Base-by-base conservation (phyloP, 2,113 vertebrate species). In the Aplodontia rufa region DNA sequence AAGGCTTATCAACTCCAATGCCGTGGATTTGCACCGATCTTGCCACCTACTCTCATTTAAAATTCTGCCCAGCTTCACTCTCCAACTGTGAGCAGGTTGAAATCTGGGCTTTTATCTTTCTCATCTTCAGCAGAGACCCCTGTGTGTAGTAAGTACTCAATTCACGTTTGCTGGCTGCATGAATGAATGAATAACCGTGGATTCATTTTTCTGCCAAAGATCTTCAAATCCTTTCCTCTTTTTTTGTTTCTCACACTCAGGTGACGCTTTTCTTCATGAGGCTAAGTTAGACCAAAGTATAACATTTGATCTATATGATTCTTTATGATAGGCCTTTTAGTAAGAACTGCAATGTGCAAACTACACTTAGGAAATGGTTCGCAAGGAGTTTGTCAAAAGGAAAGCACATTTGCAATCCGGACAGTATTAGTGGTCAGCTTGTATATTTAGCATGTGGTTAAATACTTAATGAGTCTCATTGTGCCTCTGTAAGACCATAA, bases 241-340 rank as follows among this genome's bases (percentile, higher is more conserved):
- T 30, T 20, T 97, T 94, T 62, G 49, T 84, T 97, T 92, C 42
- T 86, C 49, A 58, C 30, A 30, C 24, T 35, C 93, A 93, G 66
- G 35, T 51, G 53, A 88, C 7, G 13, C n/a, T 72, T 30, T 42
- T 84, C 35, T 79, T 85, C 74, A 75, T 20, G 47, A 87, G 49
- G 60, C 35, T 7, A 16, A 86, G 30, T 81, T 92, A 74, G 55
- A 20, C 28, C 55, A 47, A 5, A 58, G 30, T 42, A 12, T 87
- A 64, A 95, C 84, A 86, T 86, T 30, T 69, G 55, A 78, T 80
- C n/a, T 1, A n/a, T 16, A 22, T 53, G 58, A 91, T 82, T 88
- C 72, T 69, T 79, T 58, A 53, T 10, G 26, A 93, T 32, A 87
- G 45, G 0, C 10, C 90, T 92, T 91, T 47, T 35, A 62, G 80